A percentile compares a stretch with the other conserved stretches of the same genome.
Conservation (phyloP, 1,140 invertebrate genomes). For the Drosophila aff. region DNA sequence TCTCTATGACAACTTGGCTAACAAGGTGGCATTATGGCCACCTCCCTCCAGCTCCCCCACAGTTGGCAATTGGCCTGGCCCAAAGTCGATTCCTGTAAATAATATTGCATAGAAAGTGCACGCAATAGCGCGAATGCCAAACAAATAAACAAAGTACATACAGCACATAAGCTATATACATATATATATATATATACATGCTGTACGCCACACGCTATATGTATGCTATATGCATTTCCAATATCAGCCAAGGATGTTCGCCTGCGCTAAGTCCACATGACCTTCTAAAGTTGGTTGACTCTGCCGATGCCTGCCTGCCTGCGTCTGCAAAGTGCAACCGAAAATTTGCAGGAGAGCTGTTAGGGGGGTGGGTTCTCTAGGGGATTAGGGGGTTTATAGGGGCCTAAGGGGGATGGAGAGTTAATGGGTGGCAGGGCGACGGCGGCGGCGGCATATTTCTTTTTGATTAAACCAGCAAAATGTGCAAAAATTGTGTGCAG, state of each 20-base stretch:
- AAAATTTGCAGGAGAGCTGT: slow-evolving; percentile 1
- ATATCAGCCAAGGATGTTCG: slow-evolving; percentile 82
- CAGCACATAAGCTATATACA: slow-evolving; percentile 2
- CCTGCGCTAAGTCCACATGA: slow-evolving; percentile 78
- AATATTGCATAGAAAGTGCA: slow-evolving; percentile 56
- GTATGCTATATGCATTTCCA: slow-evolving; percentile 60
- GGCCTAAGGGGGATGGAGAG: neutral
- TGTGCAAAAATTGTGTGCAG: neutral
- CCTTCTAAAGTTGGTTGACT: slow-evolving; percentile 84
- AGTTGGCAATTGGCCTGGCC: slow-evolving; percentile 46
- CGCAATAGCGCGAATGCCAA: slow-evolving; percentile 41
- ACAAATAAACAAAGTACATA: slow-evolving; percentile 43
- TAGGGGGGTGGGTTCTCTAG: neutral
- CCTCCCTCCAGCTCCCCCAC: neutral
- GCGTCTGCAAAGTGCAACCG: slow-evolving; percentile 37
- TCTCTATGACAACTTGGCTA: slow-evolving; percentile 26
- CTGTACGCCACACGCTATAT: slow-evolving; percentile 8
- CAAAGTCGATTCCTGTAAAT: slow-evolving; percentile 52
- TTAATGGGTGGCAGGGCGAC: neutral
- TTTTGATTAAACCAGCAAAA: neutral
- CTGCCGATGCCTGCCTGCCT: slow-evolving; percentile 33
- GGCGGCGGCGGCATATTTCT: neutral
- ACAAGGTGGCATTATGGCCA: slow-evolving; percentile 20
- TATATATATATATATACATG: neutral
- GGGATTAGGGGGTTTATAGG: neutral